Percentiles rank a stretch among this genome's conserved stretches.
Conservation (phyloP, 2,797 vertebrate species). For the Onychomys leucogaster region DNA sequence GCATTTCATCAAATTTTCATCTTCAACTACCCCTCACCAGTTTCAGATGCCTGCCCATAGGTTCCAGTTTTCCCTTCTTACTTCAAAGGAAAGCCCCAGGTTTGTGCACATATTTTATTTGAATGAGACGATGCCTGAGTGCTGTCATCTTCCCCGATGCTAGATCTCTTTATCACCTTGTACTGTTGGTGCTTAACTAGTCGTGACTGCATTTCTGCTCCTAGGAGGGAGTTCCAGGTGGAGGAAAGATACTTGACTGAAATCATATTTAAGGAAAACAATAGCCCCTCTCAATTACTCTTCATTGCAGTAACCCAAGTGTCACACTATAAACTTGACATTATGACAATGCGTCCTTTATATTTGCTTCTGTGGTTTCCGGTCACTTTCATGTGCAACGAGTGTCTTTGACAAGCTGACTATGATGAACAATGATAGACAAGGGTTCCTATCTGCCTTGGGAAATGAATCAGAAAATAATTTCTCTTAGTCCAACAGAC, state of each 20-base stretch:
- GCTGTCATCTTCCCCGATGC: neutral
- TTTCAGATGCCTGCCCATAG: neutral
- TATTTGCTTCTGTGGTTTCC: neutral
- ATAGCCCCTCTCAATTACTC: neutral
- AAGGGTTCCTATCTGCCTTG: neutral
- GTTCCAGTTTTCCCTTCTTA: neutral
- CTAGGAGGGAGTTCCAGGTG: neutral
- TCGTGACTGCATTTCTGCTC: neutral
- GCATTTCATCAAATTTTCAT: constrained; percentile 20
- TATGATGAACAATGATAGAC: neutral
- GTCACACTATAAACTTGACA: neutral
- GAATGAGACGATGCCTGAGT: neutral
- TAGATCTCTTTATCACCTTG: neutral
- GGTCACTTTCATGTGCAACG: neutral
- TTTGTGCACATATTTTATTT: neutral
- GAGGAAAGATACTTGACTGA: neutral
- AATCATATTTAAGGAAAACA: neutral
- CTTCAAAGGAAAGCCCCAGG: neutral
- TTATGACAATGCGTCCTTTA: neutral
- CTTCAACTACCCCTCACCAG: neutral
- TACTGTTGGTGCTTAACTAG: neutral
- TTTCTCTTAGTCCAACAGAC: neutral
- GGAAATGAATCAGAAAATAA: constrained; percentile 12
- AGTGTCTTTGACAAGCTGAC: neutral
- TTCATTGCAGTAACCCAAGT: neutral